Conservation (phyloP, 2,797 vertebrate species). For the Hozukius guyotensis region DNA sequence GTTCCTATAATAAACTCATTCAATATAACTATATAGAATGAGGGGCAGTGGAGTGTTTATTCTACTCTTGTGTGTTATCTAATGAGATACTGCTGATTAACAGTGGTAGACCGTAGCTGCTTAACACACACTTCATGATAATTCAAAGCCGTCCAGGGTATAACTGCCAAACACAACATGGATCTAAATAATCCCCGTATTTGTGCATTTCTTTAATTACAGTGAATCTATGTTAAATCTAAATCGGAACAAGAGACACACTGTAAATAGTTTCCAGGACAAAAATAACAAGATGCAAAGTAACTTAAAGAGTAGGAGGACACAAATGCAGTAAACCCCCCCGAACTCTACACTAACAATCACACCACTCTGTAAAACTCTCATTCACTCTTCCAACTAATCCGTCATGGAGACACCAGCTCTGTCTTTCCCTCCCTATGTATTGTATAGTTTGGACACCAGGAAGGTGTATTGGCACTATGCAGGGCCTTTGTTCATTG, state of each 20-base stretch:
- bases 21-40: neutral
- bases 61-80: conserved; percentile 1
- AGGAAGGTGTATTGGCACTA: neutral
- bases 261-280: neutral
- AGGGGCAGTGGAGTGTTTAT: neutral
- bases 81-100: conserved; percentile 19
- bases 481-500: neutral
- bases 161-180: neutral
- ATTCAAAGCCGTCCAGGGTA: neutral
- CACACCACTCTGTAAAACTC: neutral
- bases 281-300: neutral
- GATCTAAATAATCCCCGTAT: neutral
- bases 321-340: neutral
- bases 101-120: neutral
- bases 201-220: conserved; percentile 2
- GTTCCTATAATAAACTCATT: conserved; percentile 2
- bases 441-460: neutral
- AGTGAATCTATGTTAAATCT: neutral
- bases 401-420: neutral
- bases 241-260: neutral
- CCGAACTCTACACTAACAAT: neutral
- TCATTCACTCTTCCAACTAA: neutral
- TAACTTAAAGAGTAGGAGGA: neutral
- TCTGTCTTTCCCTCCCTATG: no score
- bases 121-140: neutral